These are phyloP conservation scores for Lissocephala sabroskyi DNA, from an alignment of 2,888 invertebrate species.

Conservation along the genomic window DNA sequence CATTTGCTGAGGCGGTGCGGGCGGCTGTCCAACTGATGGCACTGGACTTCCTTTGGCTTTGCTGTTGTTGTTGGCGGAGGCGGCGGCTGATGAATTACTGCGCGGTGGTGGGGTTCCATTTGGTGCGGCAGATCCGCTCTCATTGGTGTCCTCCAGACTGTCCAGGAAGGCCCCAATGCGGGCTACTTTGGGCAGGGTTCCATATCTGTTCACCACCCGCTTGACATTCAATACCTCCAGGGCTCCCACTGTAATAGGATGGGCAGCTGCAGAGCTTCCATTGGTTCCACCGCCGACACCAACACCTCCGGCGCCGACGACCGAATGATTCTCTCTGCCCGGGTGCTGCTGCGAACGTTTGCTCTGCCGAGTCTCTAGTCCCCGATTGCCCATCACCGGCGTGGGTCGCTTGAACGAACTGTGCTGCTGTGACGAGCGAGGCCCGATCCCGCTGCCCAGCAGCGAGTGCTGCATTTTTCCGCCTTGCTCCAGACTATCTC, in stretches of 20 bases:
- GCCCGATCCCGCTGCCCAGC: slow-evolving; percentile 58
- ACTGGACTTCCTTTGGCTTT: slow-evolving; percentile 7
- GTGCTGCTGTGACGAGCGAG: slow-evolving; percentile 71
- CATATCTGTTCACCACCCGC: slow-evolving; percentile 94
- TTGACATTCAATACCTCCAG: slow-evolving; percentile 96
- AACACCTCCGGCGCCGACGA: slow-evolving; percentile 19
- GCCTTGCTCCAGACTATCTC: slow-evolving; percentile 71
- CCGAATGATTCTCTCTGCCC: slow-evolving; percentile 31
- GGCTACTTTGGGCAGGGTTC: slow-evolving; percentile 96
- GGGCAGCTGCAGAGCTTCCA: slow-evolving; percentile 33
- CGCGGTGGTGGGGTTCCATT: slow-evolving; percentile 35
- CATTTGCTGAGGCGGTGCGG: slow-evolving; percentile 78
- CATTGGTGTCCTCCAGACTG: slow-evolving; percentile 84
- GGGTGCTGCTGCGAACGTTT: slow-evolving; percentile 73
- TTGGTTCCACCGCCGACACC: slow-evolving; percentile 23
- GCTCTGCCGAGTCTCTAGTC: slow-evolving; percentile 77
- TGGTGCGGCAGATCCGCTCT: slow-evolving; percentile 16
- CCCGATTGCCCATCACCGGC: slow-evolving; percentile 77
- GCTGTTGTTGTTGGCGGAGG: background rate
- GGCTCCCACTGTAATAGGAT: slow-evolving; percentile 87
- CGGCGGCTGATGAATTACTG: slow-evolving; percentile 7
- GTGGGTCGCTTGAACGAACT: slow-evolving; percentile 75
- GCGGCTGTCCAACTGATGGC: slow-evolving; percentile 22
- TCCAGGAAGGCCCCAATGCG: slow-evolving; percentile 97
- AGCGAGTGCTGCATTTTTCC: slow-evolving; percentile 74